Percentiles rank a stretch among this genome's conserved stretches.
phyloP scores from a whole-genome alignment of 2,113 vertebrate species.

The Terrapene triunguis region DNA sequence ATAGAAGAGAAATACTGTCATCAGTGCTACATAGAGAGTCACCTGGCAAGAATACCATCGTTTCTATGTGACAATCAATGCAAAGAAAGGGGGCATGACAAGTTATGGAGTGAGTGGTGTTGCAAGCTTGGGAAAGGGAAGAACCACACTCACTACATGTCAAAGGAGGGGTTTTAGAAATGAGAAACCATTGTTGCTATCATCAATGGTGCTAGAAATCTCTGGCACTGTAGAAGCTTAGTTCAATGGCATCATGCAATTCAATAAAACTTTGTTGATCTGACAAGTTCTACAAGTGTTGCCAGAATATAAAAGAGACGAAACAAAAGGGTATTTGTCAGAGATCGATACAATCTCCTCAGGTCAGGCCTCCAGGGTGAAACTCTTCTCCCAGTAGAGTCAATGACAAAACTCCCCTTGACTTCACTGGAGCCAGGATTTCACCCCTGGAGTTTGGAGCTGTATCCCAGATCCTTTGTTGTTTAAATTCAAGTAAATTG shows the following conservation, averaged over 20 bases:
- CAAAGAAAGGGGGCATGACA: rapidly evolving
- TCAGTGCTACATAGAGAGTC: not conserved
- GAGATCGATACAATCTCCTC: not conserved
- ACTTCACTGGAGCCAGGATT: not conserved
- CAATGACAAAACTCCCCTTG: not conserved
- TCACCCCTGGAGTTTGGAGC: not conserved
- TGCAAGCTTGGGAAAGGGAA: not conserved
- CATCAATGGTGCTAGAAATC: not conserved
- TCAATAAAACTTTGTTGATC: not conserved
- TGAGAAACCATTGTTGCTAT: not conserved
- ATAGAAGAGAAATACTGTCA: not conserved
- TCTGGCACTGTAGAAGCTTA: not conserved
- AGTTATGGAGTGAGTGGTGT: rapidly evolving
- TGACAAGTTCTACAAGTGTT: not conserved
- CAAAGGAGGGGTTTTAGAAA: not conserved
- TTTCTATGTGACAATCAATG: not conserved
- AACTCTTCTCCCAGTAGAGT: not conserved
- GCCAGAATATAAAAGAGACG: not conserved
- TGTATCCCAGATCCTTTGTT: not conserved
- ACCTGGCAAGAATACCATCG: not conserved
- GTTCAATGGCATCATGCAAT: not conserved
- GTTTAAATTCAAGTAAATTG: not conserved
- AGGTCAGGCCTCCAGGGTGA: not conserved
- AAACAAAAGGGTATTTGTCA: not conserved
- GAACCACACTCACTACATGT: not conserved